phyloP scores from a whole-genome alignment of 1,140 invertebrate species.

The Rhyzopertha dominica region DNA sequence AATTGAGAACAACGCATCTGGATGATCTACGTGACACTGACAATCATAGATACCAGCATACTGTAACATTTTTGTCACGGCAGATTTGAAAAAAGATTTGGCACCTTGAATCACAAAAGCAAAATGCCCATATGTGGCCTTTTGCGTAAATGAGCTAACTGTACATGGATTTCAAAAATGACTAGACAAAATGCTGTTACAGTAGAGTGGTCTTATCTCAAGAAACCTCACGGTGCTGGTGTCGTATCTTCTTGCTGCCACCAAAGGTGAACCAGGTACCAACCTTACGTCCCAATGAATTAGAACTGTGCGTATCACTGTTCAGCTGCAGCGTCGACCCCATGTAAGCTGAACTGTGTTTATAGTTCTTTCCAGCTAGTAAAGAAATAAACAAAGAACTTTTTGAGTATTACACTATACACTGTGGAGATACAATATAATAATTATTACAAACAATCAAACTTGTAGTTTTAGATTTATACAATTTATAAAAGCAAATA shows the following conservation, averaged over 20 bases:
- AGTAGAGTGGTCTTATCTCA: slow-evolving; percentile 52
- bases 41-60: neutral
- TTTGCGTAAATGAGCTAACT: neutral
- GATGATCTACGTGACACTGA: neutral
- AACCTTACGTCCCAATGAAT: slow-evolving; percentile 54
- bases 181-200: slow-evolving; percentile 28
- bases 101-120: neutral
- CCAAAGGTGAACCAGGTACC: slow-evolving; percentile 58
- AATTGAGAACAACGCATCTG: slow-evolving; percentile 2
- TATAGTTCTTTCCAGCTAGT: slow-evolving; percentile 50
- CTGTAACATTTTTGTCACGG: neutral
- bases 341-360: slow-evolving; percentile 48
- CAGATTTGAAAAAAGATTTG: neutral
- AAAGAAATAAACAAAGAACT: no score
- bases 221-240: slow-evolving; percentile 46
- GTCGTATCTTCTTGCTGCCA: slow-evolving; percentile 51
- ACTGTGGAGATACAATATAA: no score
- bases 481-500: slow-evolving; percentile 2
- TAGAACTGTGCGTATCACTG: slow-evolving; percentile 39
- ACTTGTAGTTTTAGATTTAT: no score
- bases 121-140: neutral
- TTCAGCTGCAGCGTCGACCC: slow-evolving; percentile 46
- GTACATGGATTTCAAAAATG: neutral
- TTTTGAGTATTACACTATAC: no score
- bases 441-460: no score